phyloP scores from a whole-genome alignment of 2,797 vertebrate genomes.

The Oryzias sinensis region DNA sequence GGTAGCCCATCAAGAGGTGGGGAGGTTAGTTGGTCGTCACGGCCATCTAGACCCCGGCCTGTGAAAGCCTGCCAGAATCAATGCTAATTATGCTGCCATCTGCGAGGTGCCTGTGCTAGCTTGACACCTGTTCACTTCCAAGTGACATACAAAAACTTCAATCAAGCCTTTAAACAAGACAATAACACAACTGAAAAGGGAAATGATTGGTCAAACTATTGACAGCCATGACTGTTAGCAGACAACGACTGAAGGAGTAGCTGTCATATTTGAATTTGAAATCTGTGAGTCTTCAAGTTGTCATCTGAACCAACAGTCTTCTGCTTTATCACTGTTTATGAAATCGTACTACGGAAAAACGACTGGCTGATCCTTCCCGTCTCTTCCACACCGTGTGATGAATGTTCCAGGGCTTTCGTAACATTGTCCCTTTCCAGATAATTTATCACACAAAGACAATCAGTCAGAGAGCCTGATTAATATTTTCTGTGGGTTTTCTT shows the following conservation, averaged over 20 bases:
- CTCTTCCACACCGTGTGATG: conserved; percentile 43
- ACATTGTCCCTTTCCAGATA: conserved; percentile 68
- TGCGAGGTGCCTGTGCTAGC: conserved; percentile 71
- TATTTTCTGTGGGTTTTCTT: conserved; percentile 74
- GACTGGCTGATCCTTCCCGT: conserved; percentile 58
- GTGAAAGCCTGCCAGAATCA: conserved; percentile 79
- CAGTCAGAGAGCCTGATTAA: conserved; percentile 74
- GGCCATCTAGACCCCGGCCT: conserved; percentile 77
- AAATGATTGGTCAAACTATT: conserved; percentile 57
- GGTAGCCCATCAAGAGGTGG: conserved; percentile 80
- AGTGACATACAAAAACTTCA: conserved; percentile 71
- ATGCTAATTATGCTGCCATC: conserved; percentile 84
- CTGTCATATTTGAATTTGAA: conserved; percentile 12
- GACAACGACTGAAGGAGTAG: conserved; percentile 30
- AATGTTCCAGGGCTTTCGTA: conserved; percentile 57
- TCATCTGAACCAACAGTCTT: conserved; percentile 7
- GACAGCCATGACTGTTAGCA: conserved; percentile 39
- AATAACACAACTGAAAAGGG: conserved; percentile 46
- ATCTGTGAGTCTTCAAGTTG: background rate
- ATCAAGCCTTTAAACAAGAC: conserved; percentile 64
- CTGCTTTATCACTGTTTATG: conserved; percentile 6
- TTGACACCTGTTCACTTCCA: conserved; percentile 80
- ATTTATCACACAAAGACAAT: conserved; percentile 76
- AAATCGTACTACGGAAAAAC: conserved; percentile 32
- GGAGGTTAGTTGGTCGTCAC: conserved; percentile 81